Percentiles rank a stretch among this genome's conserved stretches.
Evolutionary conservation across 2,888 invertebrate genomes (phyloP).

Genomic region (Drosophila merina): DNA sequence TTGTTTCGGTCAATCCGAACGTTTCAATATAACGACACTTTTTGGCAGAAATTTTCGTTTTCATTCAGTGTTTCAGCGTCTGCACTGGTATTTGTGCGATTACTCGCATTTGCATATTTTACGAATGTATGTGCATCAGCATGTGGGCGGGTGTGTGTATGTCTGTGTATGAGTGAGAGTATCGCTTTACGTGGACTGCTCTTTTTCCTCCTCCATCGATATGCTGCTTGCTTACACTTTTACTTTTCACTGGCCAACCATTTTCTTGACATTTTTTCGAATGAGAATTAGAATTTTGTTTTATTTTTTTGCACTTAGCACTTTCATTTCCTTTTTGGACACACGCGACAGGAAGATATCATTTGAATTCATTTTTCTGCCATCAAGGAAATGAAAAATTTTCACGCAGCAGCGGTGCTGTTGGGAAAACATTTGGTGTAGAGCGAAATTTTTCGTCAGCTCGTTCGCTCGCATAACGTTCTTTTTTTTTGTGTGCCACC

Average conservation of each 20-base stretch:
- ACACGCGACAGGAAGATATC: slow-evolving; percentile 14
- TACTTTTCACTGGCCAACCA: slow-evolving; percentile 69
- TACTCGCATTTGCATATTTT: slow-evolving; percentile 36
- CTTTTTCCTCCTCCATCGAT: slow-evolving; percentile 63
- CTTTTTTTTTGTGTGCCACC: slow-evolving; percentile 12
- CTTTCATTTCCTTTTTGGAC: slow-evolving; percentile 36
- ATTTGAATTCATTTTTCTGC: neutral
- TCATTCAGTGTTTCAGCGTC: slow-evolving; percentile 37
- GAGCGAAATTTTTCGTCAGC: slow-evolving; percentile 74
- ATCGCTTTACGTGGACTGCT: slow-evolving; percentile 62
- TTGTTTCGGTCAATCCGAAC: slow-evolving; percentile 5
- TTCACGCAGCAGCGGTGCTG: slow-evolving; percentile 48
- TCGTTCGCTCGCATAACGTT: slow-evolving; percentile 44
- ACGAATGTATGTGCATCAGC: slow-evolving; percentile 15
- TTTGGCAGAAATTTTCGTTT: slow-evolving; percentile 23
- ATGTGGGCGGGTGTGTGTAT: slow-evolving; percentile 23
- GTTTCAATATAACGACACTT: neutral
- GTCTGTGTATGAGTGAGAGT: slow-evolving; percentile 38
- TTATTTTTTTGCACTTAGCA: slow-evolving; percentile 16
- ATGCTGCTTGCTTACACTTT: slow-evolving; percentile 63
- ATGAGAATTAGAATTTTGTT: slow-evolving; percentile 21
- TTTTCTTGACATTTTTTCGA: slow-evolving; percentile 24
- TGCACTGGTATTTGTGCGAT: slow-evolving; percentile 16
- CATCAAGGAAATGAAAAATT: slow-evolving; percentile 45
- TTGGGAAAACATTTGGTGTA: slow-evolving; percentile 72